These are phyloP conservation scores for Neolamprologus ventralis DNA, from an alignment of 2,113 vertebrate genomes.

Conservation along the genomic window DNA sequence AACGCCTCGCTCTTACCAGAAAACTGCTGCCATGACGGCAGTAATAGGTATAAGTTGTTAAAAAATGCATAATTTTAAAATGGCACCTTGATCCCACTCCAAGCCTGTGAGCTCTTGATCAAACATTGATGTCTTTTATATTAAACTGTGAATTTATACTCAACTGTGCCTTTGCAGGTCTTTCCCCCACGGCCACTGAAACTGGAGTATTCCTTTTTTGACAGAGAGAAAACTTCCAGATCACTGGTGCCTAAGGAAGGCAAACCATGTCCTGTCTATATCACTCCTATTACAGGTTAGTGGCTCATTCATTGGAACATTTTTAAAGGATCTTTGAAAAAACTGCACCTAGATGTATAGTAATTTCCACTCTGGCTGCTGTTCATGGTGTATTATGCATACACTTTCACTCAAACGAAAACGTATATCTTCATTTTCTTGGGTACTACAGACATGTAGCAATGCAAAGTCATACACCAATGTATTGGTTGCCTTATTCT, in stretches of 20 bases:
- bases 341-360: background rate
- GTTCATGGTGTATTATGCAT: background rate
- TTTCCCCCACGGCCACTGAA: conserved; percentile 82
- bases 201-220: conserved; percentile 74
- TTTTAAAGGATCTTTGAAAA: background rate
- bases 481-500: background rate
- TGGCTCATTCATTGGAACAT: background rate
- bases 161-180: conserved; percentile 67
- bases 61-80: background rate
- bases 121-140: background rate
- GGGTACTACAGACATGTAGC: background rate
- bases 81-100: background rate
- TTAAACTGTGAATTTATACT: background rate
- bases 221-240: conserved; percentile 36
- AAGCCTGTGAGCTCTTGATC: background rate
- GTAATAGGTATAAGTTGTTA: background rate
- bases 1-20: background rate
- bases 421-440: background rate
- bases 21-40: background rate
- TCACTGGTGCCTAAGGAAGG: conserved; percentile 72
- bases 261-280: conserved; percentile 84
- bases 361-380: background rate
- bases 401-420: background rate
- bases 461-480: background rate
- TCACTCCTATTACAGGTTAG: conserved; percentile 84